Evolutionary conservation across 2,888 invertebrate genomes (phyloP), one percentile per base, ranked within the genome.

Genomic region (Coelopa pilipes): DNA sequence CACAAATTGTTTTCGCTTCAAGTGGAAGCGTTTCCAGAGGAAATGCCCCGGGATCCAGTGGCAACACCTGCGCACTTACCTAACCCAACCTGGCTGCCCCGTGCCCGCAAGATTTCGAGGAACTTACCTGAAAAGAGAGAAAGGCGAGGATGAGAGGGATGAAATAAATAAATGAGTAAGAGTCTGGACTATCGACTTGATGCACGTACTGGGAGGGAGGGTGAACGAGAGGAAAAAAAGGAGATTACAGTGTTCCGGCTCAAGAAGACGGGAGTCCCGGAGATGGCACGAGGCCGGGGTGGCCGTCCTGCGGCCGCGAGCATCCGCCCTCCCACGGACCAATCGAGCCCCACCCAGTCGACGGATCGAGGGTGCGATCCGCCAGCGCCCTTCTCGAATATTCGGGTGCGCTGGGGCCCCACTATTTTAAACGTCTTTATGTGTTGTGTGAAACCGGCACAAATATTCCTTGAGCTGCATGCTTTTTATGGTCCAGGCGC

Each of bases 101-200:
- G 13, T 13, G 19, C 10, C 57, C 4, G 21, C 11, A 21, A 12
- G 7, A 21, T 15, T 21, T n/a, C 13, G 21, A 15, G 24, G 15
- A 62, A 62, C 62, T 62, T 62, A 62, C 62, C 62, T 62, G 45
- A 45, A 62, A 62, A 3, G 5, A 45, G 34, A 34, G 34, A 2
- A 11, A 53, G 53, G n/a, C 3, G 3, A 53, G 10, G n/a, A 53
- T 53, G 10, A 13, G n/a, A 7, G n/a, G 53, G 10, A 13, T 4
- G n/a, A 53, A 53, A 53, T 53, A 53, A 15, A 53, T n/a, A 53
- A 53, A 53, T 15, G 10, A 53, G 10, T 15, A 53, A 53, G 34
- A 34, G 34, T 53, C 3, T 7, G 53, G 34, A 34, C 34, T 34
- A 34, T 34, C 34, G 34, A 34, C 34, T 34, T 34, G 7, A 34